Evolutionary conservation across 2,888 invertebrate genomes (phyloP).

Genomic region (Hirtodrosophila histrioides): DNA sequence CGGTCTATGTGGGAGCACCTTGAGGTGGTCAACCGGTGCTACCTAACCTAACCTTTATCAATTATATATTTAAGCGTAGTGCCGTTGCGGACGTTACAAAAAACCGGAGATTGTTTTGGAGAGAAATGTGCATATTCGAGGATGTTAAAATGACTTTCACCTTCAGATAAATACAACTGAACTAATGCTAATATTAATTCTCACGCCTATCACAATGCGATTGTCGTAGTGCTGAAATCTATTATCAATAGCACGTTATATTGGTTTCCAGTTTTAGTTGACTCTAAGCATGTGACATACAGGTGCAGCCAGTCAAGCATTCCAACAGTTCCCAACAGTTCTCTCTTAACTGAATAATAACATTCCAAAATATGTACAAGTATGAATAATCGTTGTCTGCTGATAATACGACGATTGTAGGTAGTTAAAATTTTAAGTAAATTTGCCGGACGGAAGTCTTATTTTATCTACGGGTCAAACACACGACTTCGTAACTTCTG

Average conservation of each 20-base stretch:
- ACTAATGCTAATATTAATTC: not conserved
- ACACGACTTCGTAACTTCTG: conserved; percentile 5
- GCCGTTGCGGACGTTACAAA: too few species aligned
- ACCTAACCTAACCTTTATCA: too few species aligned
- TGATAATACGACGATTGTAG: conserved; percentile 50
- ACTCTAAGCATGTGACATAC: conserved; percentile 58
- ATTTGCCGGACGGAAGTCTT: conserved; percentile 20
- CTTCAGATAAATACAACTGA: not conserved
- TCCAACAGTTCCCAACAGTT: not conserved
- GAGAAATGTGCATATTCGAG: too few species aligned
- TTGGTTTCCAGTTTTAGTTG: conserved; percentile 13
- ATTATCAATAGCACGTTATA: conserved; percentile 17
- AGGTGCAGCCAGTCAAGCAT: conserved; percentile 12
- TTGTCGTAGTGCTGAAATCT: conserved; percentile 6
- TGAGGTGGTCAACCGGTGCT: too few species aligned
- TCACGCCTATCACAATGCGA: conserved; percentile 13
- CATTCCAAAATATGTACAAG: conserved; percentile 29
- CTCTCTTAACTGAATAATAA: conserved; percentile 42
- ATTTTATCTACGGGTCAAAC: conserved; percentile 16
- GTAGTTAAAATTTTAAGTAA: conserved; percentile 9
- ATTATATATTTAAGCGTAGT: too few species aligned
- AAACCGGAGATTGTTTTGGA: too few species aligned
- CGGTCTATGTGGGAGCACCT: too few species aligned
- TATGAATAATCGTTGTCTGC: conserved; percentile 43
- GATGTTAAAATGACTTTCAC: too few species aligned